Percentiles rank a stretch among this genome's conserved stretches.
Conservation (phyloP, 1,140 invertebrate genomes). For the Drosophila dunni region DNA sequence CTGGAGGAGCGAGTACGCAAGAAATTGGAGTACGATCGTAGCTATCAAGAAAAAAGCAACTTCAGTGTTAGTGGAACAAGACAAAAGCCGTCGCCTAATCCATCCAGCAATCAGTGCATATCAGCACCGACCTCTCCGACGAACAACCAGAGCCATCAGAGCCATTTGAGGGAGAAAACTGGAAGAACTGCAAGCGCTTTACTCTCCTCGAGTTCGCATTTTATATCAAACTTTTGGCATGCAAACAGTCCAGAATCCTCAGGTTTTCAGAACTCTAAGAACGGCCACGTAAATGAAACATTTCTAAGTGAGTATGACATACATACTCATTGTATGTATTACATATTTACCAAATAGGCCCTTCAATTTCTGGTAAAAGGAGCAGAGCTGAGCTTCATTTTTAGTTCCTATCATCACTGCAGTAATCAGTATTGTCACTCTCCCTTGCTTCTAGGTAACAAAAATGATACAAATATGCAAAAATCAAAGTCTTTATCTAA, state of each 20-base stretch:
- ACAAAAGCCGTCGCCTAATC: not conserved
- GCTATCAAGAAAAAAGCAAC: conserved; percentile 4
- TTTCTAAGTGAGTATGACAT: conserved; percentile 54
- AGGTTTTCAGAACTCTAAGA: conserved; percentile 16
- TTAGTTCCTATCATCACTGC: too few species aligned
- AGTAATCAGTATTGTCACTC: too few species aligned
- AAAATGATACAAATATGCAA: conserved; percentile 88
- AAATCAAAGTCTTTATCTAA: conserved; percentile 94
- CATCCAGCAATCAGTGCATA: not conserved
- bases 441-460: conserved; percentile 37
- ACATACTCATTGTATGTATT: not conserved
- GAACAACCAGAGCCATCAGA: conserved; percentile 11
- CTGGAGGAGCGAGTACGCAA: conserved; percentile 61
- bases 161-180: conserved; percentile 39
- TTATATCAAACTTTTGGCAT: conserved; percentile 88
- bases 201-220: conserved; percentile 86
- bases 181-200: conserved; percentile 56
- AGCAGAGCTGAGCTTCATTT: too few species aligned
- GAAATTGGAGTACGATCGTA: conserved; percentile 55
- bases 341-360: not conserved
- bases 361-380: not conserved
- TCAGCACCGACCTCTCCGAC: conserved; percentile 69
- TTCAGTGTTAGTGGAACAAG: not conserved
- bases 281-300: conserved; percentile 29
- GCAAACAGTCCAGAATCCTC: conserved; percentile 44